Evolutionary conservation across 2,113 vertebrate genomes (phyloP).

Genomic region (Cyanocitta stelleri): DNA sequence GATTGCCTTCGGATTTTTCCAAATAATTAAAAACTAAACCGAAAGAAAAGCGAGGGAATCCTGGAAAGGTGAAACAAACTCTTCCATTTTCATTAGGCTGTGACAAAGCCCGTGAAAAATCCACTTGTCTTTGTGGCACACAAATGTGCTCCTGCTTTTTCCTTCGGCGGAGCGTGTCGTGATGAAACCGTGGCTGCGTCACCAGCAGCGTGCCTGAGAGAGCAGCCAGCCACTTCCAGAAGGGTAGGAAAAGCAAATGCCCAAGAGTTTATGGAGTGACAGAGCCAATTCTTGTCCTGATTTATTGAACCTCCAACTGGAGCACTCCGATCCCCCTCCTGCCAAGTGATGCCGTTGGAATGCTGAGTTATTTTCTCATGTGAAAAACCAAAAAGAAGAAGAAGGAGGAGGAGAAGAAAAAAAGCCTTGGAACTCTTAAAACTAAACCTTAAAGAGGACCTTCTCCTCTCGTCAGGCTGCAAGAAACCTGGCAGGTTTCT

Average conservation of each 20-base stretch:
- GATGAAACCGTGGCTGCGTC: slow-evolving; percentile 16
- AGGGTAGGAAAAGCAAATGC: slow-evolving; percentile 52
- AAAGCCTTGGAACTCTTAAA: background rate
- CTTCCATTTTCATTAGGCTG: background rate
- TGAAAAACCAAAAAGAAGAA: background rate
- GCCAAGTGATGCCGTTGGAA: slow-evolving; percentile 63
- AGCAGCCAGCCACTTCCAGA: slow-evolving; percentile 33
- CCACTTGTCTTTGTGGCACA: accelerated
- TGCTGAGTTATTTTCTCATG: slow-evolving; percentile 66
- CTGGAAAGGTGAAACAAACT: background rate
- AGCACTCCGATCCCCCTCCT: slow-evolving; percentile 34
- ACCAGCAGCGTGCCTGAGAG: background rate
- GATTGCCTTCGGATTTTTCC: background rate
- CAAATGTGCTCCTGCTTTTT: background rate
- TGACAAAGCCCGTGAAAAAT: background rate
- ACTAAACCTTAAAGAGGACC: background rate
- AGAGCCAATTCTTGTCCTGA: slow-evolving; percentile 58
- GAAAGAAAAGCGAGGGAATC: background rate
- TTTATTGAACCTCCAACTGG: slow-evolving; percentile 55
- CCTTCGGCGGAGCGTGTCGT: background rate
- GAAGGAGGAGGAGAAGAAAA: background rate
- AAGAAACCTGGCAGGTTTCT: background rate
- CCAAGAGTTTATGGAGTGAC: slow-evolving; percentile 58
- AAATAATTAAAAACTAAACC: background rate
- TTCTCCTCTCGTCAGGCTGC: background rate